Conservation (phyloP, 2,113 vertebrate species). For the Leucoraja erinaceus region DNA sequence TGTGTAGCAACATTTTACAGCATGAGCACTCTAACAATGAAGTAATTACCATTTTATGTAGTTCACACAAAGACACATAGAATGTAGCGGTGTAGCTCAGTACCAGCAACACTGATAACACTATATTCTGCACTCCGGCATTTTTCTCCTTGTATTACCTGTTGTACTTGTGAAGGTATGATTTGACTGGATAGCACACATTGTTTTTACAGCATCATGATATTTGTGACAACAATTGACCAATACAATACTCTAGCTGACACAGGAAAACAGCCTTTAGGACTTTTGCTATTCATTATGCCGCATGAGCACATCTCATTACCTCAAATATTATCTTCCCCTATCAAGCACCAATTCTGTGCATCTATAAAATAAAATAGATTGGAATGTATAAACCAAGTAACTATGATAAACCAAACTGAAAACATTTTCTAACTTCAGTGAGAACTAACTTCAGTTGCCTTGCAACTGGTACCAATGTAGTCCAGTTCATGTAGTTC, state of each 20-base stretch:
- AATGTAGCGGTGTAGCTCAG: too few relatives aligned
- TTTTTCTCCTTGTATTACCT: too few relatives aligned
- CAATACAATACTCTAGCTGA: not conserved
- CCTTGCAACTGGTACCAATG: too few relatives aligned
- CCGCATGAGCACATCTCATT: not conserved
- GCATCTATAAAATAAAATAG: not conserved
- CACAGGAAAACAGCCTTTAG: not conserved
- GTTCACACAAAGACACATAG: not conserved
- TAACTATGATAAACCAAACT: not conserved
- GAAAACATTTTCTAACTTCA: not conserved
- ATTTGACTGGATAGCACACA: too few relatives aligned
- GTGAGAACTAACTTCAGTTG: not conserved
- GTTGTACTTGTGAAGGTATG: too few relatives aligned
- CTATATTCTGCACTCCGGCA: too few relatives aligned
- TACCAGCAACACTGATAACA: too few relatives aligned
- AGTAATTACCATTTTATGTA: not conserved
- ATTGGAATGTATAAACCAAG: not conserved
- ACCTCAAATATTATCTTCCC: not conserved
- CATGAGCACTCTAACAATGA: not conserved
- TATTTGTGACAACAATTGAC: too few relatives aligned
- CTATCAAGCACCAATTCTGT: not conserved
- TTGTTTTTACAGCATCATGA: too few relatives aligned
- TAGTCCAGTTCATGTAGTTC: too few relatives aligned
- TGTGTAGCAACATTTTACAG: not conserved
- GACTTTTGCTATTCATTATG: not conserved